Evolutionary conservation across 1,140 invertebrate genomes (phyloP).

Genomic region (Potamilus streckersoni): DNA sequence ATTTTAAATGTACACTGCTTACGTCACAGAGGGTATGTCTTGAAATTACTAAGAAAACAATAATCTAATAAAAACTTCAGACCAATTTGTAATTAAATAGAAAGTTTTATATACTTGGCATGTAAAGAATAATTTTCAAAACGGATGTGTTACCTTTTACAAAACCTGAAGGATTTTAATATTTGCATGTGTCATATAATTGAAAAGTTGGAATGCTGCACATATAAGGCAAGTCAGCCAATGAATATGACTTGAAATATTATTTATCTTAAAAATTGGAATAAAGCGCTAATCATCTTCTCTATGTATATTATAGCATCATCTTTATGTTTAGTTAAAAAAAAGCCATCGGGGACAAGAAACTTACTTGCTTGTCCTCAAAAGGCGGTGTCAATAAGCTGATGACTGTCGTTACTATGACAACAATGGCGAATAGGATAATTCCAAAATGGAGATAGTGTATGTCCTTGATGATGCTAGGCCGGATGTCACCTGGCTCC

Average conservation of each 20-base stretch:
- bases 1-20: too few relatives aligned
- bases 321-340: not conserved
- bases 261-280: not conserved
- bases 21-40: too few relatives aligned
- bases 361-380: slow-evolving; percentile 61
- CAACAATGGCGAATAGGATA: slow-evolving; percentile 63
- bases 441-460: slow-evolving; percentile 69
- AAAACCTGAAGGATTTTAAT: not conserved
- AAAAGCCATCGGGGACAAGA: not conserved
- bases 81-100: too few relatives aligned
- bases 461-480: slow-evolving; percentile 62
- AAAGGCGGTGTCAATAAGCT: slow-evolving; percentile 65
- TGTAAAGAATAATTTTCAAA: too few relatives aligned
- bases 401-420: slow-evolving; percentile 56
- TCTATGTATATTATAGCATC: not conserved
- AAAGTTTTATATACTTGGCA: too few relatives aligned
- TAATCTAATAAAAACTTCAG: too few relatives aligned
- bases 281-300: not conserved
- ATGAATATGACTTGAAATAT: not conserved
- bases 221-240: not conserved
- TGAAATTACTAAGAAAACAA: too few relatives aligned
- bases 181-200: not conserved
- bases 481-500: slow-evolving; percentile 45
- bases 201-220: not conserved
- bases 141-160: too few relatives aligned